Conservation (phyloP, 2,797 vertebrate species). For the Nannoperca australis region DNA sequence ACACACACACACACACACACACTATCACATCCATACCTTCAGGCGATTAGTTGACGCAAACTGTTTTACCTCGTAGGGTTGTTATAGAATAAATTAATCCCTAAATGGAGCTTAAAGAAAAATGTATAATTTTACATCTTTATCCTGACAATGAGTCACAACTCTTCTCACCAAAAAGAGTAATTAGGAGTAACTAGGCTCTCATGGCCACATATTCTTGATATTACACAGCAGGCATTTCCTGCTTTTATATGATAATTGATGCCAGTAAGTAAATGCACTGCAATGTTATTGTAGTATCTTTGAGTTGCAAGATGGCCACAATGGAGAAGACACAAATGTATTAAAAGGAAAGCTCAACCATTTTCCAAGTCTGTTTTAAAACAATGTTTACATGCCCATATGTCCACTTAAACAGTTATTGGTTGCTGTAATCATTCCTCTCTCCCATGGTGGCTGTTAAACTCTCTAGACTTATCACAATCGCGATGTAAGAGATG, state of each 20-base stretch:
- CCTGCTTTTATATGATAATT: not conserved
- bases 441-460: not conserved
- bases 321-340: not conserved
- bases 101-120: conserved; percentile 27
- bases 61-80: conserved; percentile 48
- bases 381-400: not conserved
- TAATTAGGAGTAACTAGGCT: conserved; percentile 13
- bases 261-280: not conserved
- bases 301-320: not conserved
- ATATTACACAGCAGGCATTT: conserved; percentile 7
- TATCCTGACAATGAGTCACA: conserved; percentile 19
- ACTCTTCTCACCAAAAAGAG: conserved; percentile 1
- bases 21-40: conserved; percentile 38
- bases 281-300: not conserved
- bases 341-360: not conserved
- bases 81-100: conserved; percentile 57
- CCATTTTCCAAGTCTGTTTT: not conserved
- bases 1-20: too few species aligned
- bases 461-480: not conserved
- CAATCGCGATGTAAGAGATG: not conserved
- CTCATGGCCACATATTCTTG: not conserved
- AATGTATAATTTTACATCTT: conserved; percentile 29
- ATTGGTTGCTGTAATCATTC: not conserved
- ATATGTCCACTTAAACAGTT: not conserved
- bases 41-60: conserved; percentile 60